Percentiles rank a stretch among this genome's conserved stretches.
Conservation (phyloP, 2,113 vertebrate species). For the Ceyx cyanopectus region DNA sequence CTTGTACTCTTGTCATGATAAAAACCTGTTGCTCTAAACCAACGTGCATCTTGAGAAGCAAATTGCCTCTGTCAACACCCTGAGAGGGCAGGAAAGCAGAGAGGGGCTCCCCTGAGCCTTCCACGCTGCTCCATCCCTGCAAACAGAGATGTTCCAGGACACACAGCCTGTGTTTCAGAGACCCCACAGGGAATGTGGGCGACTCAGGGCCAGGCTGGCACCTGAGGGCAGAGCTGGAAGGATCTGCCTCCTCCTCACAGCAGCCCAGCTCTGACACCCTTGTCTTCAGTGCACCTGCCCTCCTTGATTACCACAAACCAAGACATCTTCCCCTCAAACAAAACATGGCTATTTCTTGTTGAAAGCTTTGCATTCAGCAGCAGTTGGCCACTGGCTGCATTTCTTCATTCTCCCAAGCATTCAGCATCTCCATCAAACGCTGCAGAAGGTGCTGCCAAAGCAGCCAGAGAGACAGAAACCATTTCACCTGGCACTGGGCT, state of each 20-base stretch:
- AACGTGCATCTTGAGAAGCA: neutral
- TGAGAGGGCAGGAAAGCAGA: neutral
- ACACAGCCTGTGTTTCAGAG: neutral
- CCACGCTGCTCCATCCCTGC: neutral
- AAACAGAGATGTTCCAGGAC: neutral
- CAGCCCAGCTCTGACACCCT: neutral
- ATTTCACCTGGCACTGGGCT: neutral
- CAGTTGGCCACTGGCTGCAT: neutral
- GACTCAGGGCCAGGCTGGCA: neutral
- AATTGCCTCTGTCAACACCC: neutral
- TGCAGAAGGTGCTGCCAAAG: constrained; percentile 28
- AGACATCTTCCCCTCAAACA: no score
- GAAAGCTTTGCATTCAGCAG: neutral
- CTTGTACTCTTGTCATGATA: neutral
- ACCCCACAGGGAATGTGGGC: accelerated
- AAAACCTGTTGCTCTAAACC: neutral
- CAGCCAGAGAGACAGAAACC: neutral
- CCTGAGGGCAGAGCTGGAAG: neutral
- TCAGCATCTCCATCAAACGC: neutral
- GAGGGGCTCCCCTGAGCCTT: neutral
- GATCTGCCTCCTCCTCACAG: neutral
- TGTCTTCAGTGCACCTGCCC: neutral
- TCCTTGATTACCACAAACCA: neutral
- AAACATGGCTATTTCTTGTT: neutral
- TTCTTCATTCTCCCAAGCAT: neutral